Conservation (phyloP, 2,113 vertebrate species). For the rabbit (Oryctolagus cuniculus) region DNA sequence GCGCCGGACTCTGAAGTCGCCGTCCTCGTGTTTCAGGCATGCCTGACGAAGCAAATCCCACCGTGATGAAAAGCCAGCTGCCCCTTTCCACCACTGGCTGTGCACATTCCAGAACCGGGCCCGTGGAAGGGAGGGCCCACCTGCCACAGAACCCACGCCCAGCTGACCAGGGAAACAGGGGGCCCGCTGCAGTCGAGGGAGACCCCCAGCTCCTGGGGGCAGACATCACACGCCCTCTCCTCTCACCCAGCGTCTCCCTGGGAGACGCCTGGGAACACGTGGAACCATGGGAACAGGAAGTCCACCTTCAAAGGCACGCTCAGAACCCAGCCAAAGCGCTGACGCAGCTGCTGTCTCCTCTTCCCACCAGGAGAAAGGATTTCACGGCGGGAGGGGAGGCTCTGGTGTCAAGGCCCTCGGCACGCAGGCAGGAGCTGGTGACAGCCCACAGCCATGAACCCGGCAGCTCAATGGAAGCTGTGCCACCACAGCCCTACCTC, state of each 20-base stretch:
- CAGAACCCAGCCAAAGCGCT: no score
- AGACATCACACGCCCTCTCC: neutral
- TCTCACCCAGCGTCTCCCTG: neutral
- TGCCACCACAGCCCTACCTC: neutral
- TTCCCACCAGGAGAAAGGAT: neutral
- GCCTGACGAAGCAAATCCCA: neutral
- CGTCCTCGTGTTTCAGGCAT: neutral
- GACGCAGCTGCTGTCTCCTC: neutral
- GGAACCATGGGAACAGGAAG: neutral
- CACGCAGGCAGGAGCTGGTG: no score
- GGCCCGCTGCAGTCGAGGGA: neutral
- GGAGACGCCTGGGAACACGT: neutral
- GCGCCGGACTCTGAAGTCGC: neutral
- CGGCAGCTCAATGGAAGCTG: neutral
- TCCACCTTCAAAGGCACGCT: neutral
- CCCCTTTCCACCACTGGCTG: neutral
- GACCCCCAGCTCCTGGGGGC: neutral
- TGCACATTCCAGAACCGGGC: constrained; percentile 45
- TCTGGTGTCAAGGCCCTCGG: no score
- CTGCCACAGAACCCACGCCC: neutral
- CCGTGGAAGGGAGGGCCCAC: neutral
- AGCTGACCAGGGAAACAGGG: neutral
- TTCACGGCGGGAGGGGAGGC: neutral
- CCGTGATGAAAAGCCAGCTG: neutral
- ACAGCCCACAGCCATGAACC: neutral